Base-by-base conservation (phyloP, 2,888 invertebrate species). In the Orthosia gracilis region DNA sequence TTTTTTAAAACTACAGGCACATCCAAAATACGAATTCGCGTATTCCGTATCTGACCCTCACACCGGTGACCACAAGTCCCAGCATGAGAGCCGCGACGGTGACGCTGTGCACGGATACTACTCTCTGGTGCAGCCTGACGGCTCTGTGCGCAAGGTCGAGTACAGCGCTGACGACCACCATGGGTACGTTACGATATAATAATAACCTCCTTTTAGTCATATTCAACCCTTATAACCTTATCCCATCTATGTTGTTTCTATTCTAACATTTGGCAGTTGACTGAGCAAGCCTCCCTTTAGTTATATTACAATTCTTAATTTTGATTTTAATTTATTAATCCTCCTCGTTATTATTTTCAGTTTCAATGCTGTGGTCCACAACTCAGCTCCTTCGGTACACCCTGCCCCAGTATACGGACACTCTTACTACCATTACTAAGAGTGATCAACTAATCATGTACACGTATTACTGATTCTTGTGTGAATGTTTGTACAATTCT, bases 31-130 rank as follows among this genome's bases (percentile, higher is more conserved):
- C 86, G 93, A 95, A 88, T 97, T 94, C 89, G 93, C 94, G 23
- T 97, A 97, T 92, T 96, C 96, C 76, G 97, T 97, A 76, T 91
- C 96, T 57, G 97, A 97, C 91, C 94, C 94, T 17, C 97, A 97
- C 88, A 97, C 97, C 80, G 97, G 97, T 50, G 97, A 97, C 93
- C 95, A 97, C 91, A 97, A 97, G 91, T 93, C 94, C 57, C 97
- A 96, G 91, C 95, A 96, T 87, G 97, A 97, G 90, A 91, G 90
- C 83, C 94, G 96, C 86, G 96, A 96, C 82, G 97, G 97, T 49
- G 97, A 97, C 89, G 92, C 93, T 67, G 97, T 97, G 71, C 96
- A 97, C 89, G 97, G 97, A 69, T 82, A 85, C 88, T 97, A 97
- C 91, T 95, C 96, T 50, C 92, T 97, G 72, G 94, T 96, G 80